Evolutionary conservation across 2,888 invertebrate genomes (phyloP).

Genomic region (Diogma glabrata): DNA sequence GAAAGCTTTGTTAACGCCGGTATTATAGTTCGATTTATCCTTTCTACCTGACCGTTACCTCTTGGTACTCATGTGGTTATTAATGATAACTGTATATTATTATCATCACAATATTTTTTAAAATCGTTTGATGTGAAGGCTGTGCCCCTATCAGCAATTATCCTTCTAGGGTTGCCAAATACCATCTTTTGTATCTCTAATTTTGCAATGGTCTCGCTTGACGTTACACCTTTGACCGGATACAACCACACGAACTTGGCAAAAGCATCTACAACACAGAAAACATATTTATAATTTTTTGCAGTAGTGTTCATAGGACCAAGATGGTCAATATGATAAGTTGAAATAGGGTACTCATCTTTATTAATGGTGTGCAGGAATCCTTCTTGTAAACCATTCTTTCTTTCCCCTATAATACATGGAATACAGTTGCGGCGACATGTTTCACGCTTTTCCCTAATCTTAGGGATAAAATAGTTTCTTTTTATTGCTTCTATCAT

Average conservation of each 20-base stretch:
- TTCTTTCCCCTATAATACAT: neutral
- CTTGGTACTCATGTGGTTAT: too few species aligned
- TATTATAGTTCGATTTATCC: too few species aligned
- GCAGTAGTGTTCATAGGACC: neutral
- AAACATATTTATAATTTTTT: neutral
- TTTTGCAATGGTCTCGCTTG: neutral
- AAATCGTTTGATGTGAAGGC: neutral
- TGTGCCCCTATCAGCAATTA: neutral
- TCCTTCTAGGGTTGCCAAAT: neutral
- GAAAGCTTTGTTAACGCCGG: too few species aligned
- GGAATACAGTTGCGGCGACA: neutral
- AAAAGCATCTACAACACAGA: neutral
- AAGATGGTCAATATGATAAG: neutral
- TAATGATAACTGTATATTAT: too few species aligned
- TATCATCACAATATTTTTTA: neutral
- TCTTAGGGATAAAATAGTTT: neutral
- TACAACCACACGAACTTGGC: neutral
- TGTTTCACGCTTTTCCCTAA: neutral
- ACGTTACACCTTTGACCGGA: neutral
- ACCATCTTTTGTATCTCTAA: neutral
- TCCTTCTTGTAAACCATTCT: neutral
- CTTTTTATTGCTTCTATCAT: neutral
- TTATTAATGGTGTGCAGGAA: neutral
- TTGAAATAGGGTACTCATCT: neutral
- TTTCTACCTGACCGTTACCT: too few species aligned